Conservation (phyloP, 1,140 invertebrate genomes). For the Pseudobourletiella spinata region DNA sequence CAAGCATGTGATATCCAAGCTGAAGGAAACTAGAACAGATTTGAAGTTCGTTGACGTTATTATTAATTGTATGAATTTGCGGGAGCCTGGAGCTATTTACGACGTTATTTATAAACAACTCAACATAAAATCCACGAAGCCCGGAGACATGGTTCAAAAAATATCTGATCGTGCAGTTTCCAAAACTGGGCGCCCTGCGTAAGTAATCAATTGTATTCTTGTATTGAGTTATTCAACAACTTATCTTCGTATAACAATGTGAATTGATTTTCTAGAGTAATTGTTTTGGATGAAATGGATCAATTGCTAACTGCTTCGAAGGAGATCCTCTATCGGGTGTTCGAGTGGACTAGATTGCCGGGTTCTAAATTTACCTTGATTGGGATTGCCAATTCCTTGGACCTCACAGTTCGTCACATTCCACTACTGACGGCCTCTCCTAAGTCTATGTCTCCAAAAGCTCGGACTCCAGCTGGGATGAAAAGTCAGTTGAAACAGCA, state of each 20-base stretch:
- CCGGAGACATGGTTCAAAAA: constrained; percentile 46
- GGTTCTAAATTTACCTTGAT: constrained; percentile 69
- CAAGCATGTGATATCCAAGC: constrained; percentile 56
- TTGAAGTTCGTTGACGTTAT: constrained; percentile 34
- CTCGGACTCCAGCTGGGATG: background rate
- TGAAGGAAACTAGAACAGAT: background rate
- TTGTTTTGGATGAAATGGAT: constrained; percentile 96
- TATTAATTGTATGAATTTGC: constrained; percentile 41
- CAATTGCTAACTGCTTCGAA: constrained; percentile 62
- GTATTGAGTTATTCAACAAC: background rate
- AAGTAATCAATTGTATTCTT: background rate
- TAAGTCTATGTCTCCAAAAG: background rate
- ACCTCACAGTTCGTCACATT: constrained; percentile 83
- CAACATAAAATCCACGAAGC: constrained; percentile 26
- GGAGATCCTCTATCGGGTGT: constrained; percentile 85
- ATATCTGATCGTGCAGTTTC: constrained; percentile 46
- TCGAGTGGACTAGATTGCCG: constrained; percentile 75
- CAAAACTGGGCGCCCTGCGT: constrained; percentile 38
- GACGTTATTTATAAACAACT: constrained; percentile 30
- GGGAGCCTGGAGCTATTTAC: constrained; percentile 36
- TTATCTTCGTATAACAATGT: too few relatives aligned
- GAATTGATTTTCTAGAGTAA: constrained; percentile 52
- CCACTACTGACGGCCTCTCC: constrained; percentile 59
- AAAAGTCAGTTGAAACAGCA: background rate
- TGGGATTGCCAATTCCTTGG: constrained; percentile 92